Conservation (phyloP, 1,140 invertebrate genomes). For the Euglossa dilemma region DNA sequence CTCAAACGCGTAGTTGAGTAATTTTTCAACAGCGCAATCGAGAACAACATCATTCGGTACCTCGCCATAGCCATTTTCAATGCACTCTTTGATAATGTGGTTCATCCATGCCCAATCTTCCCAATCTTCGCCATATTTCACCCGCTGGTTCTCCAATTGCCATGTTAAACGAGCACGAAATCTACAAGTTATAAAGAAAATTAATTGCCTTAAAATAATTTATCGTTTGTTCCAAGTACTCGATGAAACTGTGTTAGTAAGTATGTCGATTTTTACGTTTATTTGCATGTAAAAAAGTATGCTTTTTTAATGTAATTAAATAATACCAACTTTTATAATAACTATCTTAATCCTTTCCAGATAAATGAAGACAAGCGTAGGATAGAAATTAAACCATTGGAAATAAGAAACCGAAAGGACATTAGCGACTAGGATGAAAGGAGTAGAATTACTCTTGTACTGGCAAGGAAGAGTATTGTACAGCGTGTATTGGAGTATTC, state of each 20-base stretch:
- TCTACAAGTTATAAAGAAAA: constrained; percentile 47
- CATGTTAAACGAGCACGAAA: constrained; percentile 73
- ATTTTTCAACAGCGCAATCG: constrained; percentile 69
- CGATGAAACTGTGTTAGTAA: neutral
- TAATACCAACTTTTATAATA: too few relatives aligned
- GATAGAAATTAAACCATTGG: too few relatives aligned
- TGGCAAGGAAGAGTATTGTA: too few relatives aligned
- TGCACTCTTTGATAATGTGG: constrained; percentile 70
- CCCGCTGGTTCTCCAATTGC: constrained; percentile 73
- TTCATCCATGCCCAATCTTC: constrained; percentile 79
- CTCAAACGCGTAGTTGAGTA: constrained; percentile 63
- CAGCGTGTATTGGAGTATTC: too few relatives aligned
- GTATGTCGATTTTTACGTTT: neutral
- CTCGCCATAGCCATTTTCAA: constrained; percentile 68
- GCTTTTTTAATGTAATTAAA: too few relatives aligned
- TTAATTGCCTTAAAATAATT: neutral
- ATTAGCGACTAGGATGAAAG: too few relatives aligned
- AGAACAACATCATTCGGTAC: constrained; percentile 70
- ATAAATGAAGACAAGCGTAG: too few relatives aligned
- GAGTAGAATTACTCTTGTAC: too few relatives aligned
- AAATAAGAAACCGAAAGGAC: too few relatives aligned
- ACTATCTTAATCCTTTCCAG: too few relatives aligned
- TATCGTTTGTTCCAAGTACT: neutral
- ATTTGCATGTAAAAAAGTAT: neutral
- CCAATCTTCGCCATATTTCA: constrained; percentile 73